Conservation (phyloP, 2,797 vertebrate species). For the Hephaestus fuliginosus region DNA sequence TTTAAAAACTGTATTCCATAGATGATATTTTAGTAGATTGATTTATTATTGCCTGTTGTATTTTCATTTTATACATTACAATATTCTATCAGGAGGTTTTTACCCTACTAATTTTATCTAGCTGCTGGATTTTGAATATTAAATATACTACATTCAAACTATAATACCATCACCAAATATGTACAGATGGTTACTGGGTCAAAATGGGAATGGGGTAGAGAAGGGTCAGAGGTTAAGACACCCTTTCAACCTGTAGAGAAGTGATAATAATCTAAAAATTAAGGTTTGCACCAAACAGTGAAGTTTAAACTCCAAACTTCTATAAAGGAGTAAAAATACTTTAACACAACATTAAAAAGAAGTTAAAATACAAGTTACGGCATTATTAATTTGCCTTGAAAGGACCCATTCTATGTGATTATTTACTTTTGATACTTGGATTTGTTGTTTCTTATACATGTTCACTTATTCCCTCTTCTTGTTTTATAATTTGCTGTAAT, state of each 20-base stretch:
- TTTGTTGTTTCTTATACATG: too few relatives aligned
- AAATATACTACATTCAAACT: neutral
- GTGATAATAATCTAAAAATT: neutral
- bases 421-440: neutral
- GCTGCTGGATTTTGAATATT: neutral
- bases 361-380: neutral
- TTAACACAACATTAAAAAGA: too few relatives aligned
- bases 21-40: neutral
- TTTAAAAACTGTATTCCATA: neutral
- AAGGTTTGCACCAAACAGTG: neutral
- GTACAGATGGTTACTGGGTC: neutral
- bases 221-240: neutral
- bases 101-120: too few relatives aligned
- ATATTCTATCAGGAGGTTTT: neutral
- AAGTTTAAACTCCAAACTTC: neutral
- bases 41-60: neutral
- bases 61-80: constrained; percentile 12
- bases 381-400: neutral
- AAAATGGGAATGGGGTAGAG: neutral
- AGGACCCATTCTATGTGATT: neutral
- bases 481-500: too few relatives aligned
- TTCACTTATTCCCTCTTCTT: too few relatives aligned
- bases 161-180: neutral
- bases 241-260: neutral
- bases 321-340: neutral